A percentile compares a stretch with the other conserved stretches of the same genome.
Evolutionary conservation across 2,888 invertebrate genomes (phyloP).

Genomic region (Cybosia mesomella): DNA sequence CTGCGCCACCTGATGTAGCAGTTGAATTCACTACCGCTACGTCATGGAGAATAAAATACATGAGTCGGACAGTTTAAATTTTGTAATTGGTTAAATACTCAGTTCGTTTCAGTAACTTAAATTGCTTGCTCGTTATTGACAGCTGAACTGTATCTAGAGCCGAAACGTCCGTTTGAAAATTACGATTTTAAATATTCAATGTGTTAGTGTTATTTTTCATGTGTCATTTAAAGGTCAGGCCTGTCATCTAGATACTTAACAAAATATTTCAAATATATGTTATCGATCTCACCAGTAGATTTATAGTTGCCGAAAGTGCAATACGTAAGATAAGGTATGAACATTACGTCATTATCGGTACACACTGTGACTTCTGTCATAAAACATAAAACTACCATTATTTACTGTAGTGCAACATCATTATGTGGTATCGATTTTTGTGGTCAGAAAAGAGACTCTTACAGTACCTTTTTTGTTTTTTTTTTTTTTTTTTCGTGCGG

Average conservation of each 20-base stretch:
- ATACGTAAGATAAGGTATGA: slow-evolving; percentile 30
- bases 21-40: no score
- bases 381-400: not conserved
- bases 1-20: no score
- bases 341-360: slow-evolving; percentile 27
- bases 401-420: not conserved
- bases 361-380: slow-evolving; percentile 32
- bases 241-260: not conserved
- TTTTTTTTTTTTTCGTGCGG: no score
- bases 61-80: no score
- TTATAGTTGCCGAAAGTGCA: slow-evolving; percentile 18
- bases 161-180: not conserved
- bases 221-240: not conserved
- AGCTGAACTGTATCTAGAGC: no score
- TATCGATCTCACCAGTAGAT: slow-evolving; percentile 6
- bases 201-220: not conserved
- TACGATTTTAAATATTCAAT: not conserved
- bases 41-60: no score
- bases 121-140: no score
- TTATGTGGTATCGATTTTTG: not conserved
- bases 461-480: no score
- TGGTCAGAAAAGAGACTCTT: not conserved
- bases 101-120: no score
- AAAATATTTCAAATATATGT: slow-evolving; percentile 11
- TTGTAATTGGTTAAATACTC: not conserved